Evolutionary conservation across 2,797 vertebrate genomes (phyloP), one percentile per base, ranked within the genome.

Genomic region (Sebastes itinus): DNA sequence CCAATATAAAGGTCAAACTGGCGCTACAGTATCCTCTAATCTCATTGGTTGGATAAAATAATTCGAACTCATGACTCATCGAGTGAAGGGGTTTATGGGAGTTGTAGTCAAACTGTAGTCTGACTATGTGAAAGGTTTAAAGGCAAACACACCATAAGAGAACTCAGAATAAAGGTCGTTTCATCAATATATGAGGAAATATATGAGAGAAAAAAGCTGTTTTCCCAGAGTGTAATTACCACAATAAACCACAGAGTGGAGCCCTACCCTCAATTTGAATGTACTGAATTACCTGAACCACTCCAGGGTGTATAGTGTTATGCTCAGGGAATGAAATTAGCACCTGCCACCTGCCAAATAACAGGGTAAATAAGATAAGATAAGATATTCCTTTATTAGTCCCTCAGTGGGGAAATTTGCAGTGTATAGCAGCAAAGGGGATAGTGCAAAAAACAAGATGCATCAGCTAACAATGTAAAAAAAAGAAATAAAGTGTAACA

Each of bases 1-100:
- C 78, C 64, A 86, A 80, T 89, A 80, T 89, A 90, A 92, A 95
- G 95, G 95, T 96, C 94, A 95, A 63, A 80, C 58, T 67, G 49
- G 72, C 67, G 20, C 64, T 22, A 68, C 85, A 93, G 91, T 93
- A 81, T 92, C 58, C 85, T 87, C 78, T 27, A 33, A 64, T 65
- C 89, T 84, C 35, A 95, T 95, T 92, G 92, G 95, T 22, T 80
- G 61, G 54, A 87, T 71, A 2, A 76, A 83, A 78, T 67, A 30
- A 61, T 71, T 58, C 59, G 7, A 30, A 78, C 1, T 88, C 90
- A 89, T 92, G 64, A 67, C 6, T 70, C 5, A 20, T 2, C 16
- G 42, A 18, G 42, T 46, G 42, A 46, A 2, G 16, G 35, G 81
- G 84, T 4, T 0, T 6, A 49, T 91, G 94, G 95, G 94, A 95